These are phyloP conservation scores for Colostygia pectinataria DNA, from an alignment of 2,888 invertebrate genomes.

Conservation along the genomic window DNA sequence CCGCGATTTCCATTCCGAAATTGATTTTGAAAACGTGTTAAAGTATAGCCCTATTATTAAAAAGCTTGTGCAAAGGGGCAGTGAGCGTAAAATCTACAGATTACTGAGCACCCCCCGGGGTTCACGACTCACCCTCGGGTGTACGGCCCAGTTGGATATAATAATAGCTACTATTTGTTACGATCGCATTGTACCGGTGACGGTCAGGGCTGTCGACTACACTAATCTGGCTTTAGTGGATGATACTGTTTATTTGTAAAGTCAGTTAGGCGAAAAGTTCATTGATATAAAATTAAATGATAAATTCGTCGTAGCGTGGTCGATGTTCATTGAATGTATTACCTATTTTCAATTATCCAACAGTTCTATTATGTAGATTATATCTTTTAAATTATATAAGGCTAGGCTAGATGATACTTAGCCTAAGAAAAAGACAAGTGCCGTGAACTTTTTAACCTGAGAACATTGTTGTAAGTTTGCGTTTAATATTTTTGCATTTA, in stretches of 20 bases:
- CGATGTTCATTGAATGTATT: no score
- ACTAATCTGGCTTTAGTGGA: slow-evolving; percentile 39
- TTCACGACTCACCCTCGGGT: slow-evolving; percentile 50
- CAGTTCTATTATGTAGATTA: no score
- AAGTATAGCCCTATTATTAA: slow-evolving; percentile 72
- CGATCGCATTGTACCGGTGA: slow-evolving; percentile 69
- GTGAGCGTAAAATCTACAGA: slow-evolving; percentile 82
- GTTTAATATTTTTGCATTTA: no score
- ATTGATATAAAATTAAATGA: slow-evolving; percentile 9
- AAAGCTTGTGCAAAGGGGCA: slow-evolving; percentile 64
- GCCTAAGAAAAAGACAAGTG: no score
- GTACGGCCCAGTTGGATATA: slow-evolving; percentile 56
- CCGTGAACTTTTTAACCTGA: no score
- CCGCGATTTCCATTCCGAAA: slow-evolving; percentile 36
- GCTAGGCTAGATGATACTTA: no score
- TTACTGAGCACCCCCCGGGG: slow-evolving; percentile 65
- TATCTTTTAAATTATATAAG: no score
- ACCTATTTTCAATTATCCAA: no score
- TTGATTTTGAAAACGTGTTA: slow-evolving; percentile 69
- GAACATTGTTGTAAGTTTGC: no score
- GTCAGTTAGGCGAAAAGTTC: slow-evolving; percentile 38
- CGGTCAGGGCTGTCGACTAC: slow-evolving; percentile 68
- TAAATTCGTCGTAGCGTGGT: no score
- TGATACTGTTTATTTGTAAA: slow-evolving; percentile 32
- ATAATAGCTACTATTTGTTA: slow-evolving; percentile 74